These are phyloP conservation scores for Tubulanus polymorphus DNA, from an alignment of 2,888 invertebrate genomes.

Conservation along the genomic window DNA sequence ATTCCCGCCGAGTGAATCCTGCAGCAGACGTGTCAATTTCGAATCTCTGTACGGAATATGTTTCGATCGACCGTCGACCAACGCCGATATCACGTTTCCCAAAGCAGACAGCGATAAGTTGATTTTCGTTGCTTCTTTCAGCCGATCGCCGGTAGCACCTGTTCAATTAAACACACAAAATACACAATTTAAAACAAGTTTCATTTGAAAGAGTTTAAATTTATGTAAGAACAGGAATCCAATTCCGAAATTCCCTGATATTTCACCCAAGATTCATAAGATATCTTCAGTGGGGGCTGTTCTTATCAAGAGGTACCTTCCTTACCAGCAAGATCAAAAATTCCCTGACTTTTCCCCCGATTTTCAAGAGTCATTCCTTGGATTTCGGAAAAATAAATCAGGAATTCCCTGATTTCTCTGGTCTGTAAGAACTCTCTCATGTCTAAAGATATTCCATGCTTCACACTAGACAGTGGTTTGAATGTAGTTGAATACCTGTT, in stretches of 20 bases:
- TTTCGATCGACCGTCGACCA: slow-evolving; percentile 76
- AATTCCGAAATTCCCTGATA: too few relatives aligned
- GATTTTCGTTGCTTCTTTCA: slow-evolving; percentile 86
- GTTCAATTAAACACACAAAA: slow-evolving; percentile 9
- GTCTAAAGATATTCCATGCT: too few relatives aligned
- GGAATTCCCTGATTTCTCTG: too few relatives aligned
- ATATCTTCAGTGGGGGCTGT: too few relatives aligned
- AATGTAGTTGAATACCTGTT: slow-evolving; percentile 61
- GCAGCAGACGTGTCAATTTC: slow-evolving; percentile 60
- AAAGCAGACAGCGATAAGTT: slow-evolving; percentile 81
- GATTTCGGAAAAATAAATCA: too few relatives aligned
- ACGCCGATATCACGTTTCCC: slow-evolving; percentile 83
- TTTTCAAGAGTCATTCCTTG: too few relatives aligned
- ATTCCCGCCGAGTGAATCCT: slow-evolving; percentile 65
- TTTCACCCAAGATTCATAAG: too few relatives aligned
- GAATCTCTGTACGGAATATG: slow-evolving; percentile 80
- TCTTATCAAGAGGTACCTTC: too few relatives aligned
- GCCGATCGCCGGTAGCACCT: slow-evolving; percentile 78
- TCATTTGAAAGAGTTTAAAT: slow-evolving; percentile 3
- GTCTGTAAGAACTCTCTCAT: too few relatives aligned
- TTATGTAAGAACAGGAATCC: not conserved
- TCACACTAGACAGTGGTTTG: too few relatives aligned
- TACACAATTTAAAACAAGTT: not conserved
- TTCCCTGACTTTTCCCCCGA: too few relatives aligned
- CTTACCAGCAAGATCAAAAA: too few relatives aligned